These are phyloP conservation scores for Podiceps cristatus DNA, from an alignment of 2,113 vertebrate genomes.

Conservation along the genomic window DNA sequence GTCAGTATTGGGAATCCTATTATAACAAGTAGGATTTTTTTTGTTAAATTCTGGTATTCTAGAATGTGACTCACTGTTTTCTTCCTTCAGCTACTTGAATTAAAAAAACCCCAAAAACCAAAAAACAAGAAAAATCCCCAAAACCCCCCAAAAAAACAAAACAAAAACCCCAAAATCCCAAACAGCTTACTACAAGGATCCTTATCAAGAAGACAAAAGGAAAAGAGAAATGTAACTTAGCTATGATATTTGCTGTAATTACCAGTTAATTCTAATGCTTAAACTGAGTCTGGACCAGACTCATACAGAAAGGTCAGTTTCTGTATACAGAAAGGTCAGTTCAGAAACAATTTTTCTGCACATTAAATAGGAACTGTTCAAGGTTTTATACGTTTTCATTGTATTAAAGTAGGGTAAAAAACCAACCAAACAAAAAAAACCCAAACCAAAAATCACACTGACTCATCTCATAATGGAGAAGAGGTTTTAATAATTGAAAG, in stretches of 20 bases:
- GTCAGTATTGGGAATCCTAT: background rate
- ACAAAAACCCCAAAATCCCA: no score
- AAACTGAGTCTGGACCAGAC: background rate
- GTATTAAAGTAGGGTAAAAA: background rate
- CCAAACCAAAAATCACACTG: background rate
- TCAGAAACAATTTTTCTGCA: background rate
- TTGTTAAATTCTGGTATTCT: background rate
- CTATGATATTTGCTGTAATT: background rate
- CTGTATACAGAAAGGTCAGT: background rate
- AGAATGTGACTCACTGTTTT: background rate
- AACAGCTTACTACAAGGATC: background rate
- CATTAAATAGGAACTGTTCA: background rate
- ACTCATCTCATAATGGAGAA: background rate
- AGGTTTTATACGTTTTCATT: background rate
- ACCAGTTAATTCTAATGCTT: background rate
- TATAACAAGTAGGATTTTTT: background rate
- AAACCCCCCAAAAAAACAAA: no score
- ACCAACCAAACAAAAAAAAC: background rate
- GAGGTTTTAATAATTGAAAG: background rate
- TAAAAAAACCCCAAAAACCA: background rate
- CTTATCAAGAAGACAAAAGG: background rate
- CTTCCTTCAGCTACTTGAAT: background rate
- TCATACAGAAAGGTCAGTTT: background rate
- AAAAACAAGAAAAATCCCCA: no score
- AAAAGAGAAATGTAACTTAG: background rate